Base-by-base conservation (phyloP, 2,797 vertebrate genomes). In the Enteromius treurensis region DNA sequence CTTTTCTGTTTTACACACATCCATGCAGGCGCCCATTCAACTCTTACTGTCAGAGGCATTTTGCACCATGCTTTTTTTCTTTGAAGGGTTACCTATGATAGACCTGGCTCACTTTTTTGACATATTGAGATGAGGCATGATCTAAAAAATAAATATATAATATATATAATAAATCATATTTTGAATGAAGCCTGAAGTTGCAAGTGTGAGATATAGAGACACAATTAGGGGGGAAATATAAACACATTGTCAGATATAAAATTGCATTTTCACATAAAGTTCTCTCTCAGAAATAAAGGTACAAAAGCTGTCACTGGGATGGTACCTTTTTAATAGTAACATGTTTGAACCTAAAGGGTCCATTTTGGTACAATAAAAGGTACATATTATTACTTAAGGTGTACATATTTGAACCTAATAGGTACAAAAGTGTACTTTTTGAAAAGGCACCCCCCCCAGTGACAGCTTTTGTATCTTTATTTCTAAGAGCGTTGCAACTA, bases 11-110 rank as follows among this genome's bases (percentile, higher is more conserved):
- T 81, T 73, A 65, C 84, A 85, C 77, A 80, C 77, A 84, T 78
- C 55, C 55, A 81, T 67, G 60, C 62, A 89, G 75, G 87, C 78
- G 87, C 73, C 87, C 76, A 58, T 45, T 88, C 83, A 88, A 83
- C 60, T 87, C 78, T 81, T 79, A 86, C 86, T 77, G 77, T 40
- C 77, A 81, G 49, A 82, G 29, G 79, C 47, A 73, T 53, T 10
- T n/a, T 77, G 74, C 14, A n/a, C 10, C 3, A 0, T 21, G 47
- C 13, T 14, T 15, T 75, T 55, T 51, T 15, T 17, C 29, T 21
- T 29, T 34, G 1, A n/a, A 11, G 45, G 70, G 15, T 13, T 74
- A 74, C 13, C 1, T 40, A 32, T 51, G 45, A 29, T 32, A 37
- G 21, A 26, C 7, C 73, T 26, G 7, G 13, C 21, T 42, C n/a